Evolutionary conservation across 2,888 invertebrate genomes (phyloP), one percentile per base, ranked within the genome.

Genomic region (Slavum lentiscoides): DNA sequence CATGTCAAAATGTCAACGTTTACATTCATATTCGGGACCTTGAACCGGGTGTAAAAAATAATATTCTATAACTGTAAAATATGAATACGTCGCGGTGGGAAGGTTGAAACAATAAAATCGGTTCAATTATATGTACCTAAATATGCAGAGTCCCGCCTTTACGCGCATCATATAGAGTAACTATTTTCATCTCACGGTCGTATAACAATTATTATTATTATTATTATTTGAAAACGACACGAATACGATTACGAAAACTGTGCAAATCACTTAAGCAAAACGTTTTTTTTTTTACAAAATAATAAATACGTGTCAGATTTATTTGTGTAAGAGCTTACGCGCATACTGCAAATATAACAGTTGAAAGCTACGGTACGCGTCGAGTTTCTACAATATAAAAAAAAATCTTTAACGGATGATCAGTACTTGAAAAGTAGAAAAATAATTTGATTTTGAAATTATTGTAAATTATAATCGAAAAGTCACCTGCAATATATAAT

Each of bases 151-250:
- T 37, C 17, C 11, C 7, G 15, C 21, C 55, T 66, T 59, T n/a
- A 21, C 4, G 2, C 59, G 11, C 59, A 21, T 9, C 21, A 13
- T 68, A 19, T 64, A 64, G 53, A 64, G 37, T 8, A n/a, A 7
- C 15, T 53, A 21, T 53, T 64, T 53, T 64, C 55, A 21, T 67
- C 58, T 67, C 75, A 75, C 67, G 75, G 75, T 15, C 75, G 23
- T 74, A 21, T 49, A 21, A 39, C 21, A 55, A 55, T 66, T 64
- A 55, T n/a, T 23, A 23, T 61, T 23, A 23, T 61, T 23, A 59
- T 59, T 59, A 69, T 55, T 55, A 30, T 55, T 53, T 19, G 19
- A 62, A 49, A 13, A 13, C 30, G n/a, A 49, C 61, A 6, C 43
- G 58, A 39, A 72, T 39, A 17, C 17, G 17, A 43, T 23, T 15